phyloP scores from a whole-genome alignment of 2,888 invertebrate species.

The Choreutis nemorana region DNA sequence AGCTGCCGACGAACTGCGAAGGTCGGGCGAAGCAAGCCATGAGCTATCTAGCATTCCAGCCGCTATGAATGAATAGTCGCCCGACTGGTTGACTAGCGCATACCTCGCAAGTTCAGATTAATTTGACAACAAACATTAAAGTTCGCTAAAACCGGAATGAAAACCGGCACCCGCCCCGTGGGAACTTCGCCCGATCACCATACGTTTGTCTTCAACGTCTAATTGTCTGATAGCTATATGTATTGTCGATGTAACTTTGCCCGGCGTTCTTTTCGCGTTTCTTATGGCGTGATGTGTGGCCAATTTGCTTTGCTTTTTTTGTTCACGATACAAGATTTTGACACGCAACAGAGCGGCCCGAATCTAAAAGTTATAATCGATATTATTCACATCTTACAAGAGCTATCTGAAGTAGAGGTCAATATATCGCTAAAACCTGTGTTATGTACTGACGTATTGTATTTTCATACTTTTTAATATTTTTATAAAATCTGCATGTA shows the following conservation, averaged over 20 bases:
- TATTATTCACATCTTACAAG: no score
- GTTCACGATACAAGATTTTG: no score
- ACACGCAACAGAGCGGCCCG: no score
- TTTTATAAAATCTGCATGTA: no score
- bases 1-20: conserved; percentile 22
- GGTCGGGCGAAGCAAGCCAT: conserved; percentile 54
- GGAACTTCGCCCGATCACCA: conserved; percentile 38
- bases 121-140: conserved; percentile 65
- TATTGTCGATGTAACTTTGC: conserved; percentile 10
- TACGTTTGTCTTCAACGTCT: conserved; percentile 44
- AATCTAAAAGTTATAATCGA: no score
- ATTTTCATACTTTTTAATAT: no score
- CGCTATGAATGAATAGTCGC: conserved; percentile 63
- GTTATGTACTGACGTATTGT: no score
- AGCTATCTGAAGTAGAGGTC: no score
- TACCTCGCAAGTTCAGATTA: conserved; percentile 58
- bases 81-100: conserved; percentile 50
- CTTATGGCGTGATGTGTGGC: conserved; percentile 27
- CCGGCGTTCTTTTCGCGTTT: conserved; percentile 9
- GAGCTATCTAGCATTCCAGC: conserved; percentile 59
- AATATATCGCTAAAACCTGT: no score
- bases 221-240: conserved; percentile 29
- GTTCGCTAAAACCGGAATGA: conserved; percentile 58
- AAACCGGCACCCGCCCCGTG: conserved; percentile 51
- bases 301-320: conserved; percentile 30